phyloP scores from a whole-genome alignment of 2,113 vertebrate genomes.

The Monopterus albus region DNA sequence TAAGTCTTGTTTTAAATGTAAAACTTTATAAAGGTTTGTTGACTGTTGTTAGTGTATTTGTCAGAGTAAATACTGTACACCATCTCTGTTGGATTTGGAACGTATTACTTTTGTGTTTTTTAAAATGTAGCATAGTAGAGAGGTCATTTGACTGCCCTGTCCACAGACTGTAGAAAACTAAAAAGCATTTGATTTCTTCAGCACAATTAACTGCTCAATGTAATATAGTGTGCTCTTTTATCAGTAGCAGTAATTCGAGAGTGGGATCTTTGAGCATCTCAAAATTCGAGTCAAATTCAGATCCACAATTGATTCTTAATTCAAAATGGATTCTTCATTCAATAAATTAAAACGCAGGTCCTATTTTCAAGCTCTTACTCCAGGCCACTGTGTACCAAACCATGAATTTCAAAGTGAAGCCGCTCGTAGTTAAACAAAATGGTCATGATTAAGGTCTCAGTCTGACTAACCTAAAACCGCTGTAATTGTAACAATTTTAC shows the following conservation, averaged over 20 bases:
- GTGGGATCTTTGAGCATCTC: not conserved
- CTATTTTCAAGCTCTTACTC: not conserved
- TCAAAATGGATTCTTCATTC: not conserved
- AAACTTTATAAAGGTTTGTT: slow-evolving; percentile 1
- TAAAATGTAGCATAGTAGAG: not conserved
- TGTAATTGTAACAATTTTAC: not conserved
- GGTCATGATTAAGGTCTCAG: not conserved
- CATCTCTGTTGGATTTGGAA: not conserved
- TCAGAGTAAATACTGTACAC: not conserved
- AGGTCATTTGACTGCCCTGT: no score
- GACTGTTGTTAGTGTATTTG: not conserved
- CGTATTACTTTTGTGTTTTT: not conserved
- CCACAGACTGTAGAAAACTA: not conserved
- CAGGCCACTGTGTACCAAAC: not conserved
- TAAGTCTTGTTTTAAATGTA: not conserved
- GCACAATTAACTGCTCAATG: no score
- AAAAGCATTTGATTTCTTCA: not conserved
- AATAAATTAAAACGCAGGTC: not conserved
- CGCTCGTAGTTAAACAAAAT: not conserved
- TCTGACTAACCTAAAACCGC: not conserved
- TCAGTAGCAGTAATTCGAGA: not conserved
- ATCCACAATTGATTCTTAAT: not conserved
- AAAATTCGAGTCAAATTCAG: not conserved
- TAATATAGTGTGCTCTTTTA: not conserved
- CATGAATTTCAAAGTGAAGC: not conserved